These are phyloP conservation scores for Podarcis muralis DNA, from an alignment of 2,113 vertebrate genomes.

Conservation along the genomic window DNA sequence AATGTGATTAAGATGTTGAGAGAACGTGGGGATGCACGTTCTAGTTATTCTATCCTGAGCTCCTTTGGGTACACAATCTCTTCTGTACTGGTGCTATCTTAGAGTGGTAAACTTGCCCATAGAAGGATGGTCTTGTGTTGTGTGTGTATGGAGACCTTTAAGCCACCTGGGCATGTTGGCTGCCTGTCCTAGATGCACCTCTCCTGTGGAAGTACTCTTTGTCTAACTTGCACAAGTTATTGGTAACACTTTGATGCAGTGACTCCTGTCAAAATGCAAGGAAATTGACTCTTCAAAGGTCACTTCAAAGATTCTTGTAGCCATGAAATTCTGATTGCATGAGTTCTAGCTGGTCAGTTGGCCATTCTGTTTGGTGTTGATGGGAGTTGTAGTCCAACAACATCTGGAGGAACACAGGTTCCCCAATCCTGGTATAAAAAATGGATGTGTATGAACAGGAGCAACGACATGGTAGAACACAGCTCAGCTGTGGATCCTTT, in stretches of 20 bases:
- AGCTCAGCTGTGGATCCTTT: neutral
- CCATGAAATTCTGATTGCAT: neutral
- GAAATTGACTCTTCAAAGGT: neutral
- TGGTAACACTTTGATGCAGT: neutral
- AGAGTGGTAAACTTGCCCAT: neutral
- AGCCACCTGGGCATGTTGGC: neutral
- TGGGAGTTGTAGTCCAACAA: neutral
- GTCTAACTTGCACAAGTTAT: neutral
- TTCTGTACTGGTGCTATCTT: fast-evolving
- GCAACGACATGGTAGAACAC: neutral
- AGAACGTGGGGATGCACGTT: neutral
- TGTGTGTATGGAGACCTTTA: neutral
- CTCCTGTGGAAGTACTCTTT: neutral
- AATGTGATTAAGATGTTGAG: constrained; percentile 23
- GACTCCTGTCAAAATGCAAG: neutral
- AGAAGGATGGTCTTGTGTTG: neutral
- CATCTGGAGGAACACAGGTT: neutral
- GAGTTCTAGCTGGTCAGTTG: neutral
- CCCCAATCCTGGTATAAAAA: neutral
- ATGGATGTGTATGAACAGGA: neutral
- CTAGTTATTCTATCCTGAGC: fast-evolving
- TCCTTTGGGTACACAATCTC: fast-evolving
- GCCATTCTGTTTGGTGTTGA: neutral
- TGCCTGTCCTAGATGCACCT: neutral
- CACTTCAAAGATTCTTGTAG: neutral